Percentiles rank a stretch among this genome's conserved stretches.
Conservation (phyloP, 2,888 invertebrate genomes). For the Petrolisthes cinctipes region DNA sequence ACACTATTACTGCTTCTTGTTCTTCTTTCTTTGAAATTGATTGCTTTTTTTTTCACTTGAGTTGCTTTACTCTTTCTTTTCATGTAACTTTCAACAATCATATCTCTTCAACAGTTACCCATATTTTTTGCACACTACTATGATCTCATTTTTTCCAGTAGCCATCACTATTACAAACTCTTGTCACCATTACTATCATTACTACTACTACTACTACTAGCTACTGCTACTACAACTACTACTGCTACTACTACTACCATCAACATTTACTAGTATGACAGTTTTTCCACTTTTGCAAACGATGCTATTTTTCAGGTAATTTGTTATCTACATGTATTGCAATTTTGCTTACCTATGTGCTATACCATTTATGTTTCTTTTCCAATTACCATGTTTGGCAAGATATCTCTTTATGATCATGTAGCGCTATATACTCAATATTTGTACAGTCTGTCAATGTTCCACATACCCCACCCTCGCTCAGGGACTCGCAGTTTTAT, state of each 20-base stretch:
- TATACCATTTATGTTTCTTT: not conserved
- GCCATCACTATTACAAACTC: no score
- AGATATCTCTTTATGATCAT: not conserved
- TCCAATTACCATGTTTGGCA: not conserved
- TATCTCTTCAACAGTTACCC: no score
- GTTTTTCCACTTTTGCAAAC: not conserved
- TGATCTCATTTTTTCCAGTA: no score
- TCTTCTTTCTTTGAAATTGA: not conserved
- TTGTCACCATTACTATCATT: not conserved
- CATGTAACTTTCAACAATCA: not conserved
- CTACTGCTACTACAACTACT: no score
- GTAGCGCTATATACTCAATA: not conserved
- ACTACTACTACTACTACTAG: not conserved
- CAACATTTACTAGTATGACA: not conserved
- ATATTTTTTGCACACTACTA: no score
- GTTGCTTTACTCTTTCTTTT: not conserved
- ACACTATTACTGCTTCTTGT: not conserved
- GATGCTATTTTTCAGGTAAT: not conserved
- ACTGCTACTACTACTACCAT: no score
- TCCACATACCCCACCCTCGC: no score
- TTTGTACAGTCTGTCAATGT: no score
- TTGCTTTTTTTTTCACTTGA: not conserved
- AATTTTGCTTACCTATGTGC: no score
- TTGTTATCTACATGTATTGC: not conserved
- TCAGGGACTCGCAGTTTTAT: no score